These are phyloP conservation scores for Reinhardtius hippoglossoides DNA, from an alignment of 2,113 vertebrate species.

Conservation along the genomic window DNA sequence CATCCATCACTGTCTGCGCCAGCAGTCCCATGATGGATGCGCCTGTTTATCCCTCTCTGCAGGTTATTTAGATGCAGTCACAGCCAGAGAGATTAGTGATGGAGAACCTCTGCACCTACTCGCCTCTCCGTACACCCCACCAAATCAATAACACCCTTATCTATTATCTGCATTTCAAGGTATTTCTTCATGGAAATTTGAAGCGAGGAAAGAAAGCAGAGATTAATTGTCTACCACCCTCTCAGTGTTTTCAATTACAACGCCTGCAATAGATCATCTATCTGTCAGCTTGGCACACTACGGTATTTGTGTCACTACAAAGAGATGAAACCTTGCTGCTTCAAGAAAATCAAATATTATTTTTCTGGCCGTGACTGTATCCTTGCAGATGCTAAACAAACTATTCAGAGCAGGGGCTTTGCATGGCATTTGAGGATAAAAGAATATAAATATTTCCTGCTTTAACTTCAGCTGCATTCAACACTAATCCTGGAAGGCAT, in stretches of 20 bases:
- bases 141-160: slow-evolving; percentile 76
- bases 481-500: slow-evolving; percentile 51
- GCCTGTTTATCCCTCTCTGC: slow-evolving; percentile 80
- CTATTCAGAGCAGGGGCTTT: slow-evolving; percentile 40
- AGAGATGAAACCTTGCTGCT: slow-evolving; percentile 50
- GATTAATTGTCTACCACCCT: slow-evolving; percentile 70
- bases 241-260: slow-evolving; percentile 74
- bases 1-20: slow-evolving; percentile 77
- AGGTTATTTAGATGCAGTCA: slow-evolving; percentile 83
- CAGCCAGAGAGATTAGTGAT: slow-evolving; percentile 77
- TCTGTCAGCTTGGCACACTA: slow-evolving; percentile 57
- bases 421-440: slow-evolving; percentile 47
- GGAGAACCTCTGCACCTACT: slow-evolving; percentile 74
- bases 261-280: slow-evolving; percentile 70
- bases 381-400: slow-evolving; percentile 45
- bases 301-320: slow-evolving; percentile 60
- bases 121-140: slow-evolving; percentile 62
- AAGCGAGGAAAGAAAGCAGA: slow-evolving; percentile 42
- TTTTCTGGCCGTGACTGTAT: slow-evolving; percentile 33
- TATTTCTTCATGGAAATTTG: slow-evolving; percentile 68
- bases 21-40: slow-evolving; percentile 76
- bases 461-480: slow-evolving; percentile 55
- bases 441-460: slow-evolving; percentile 45
- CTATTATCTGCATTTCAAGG: slow-evolving; percentile 71
- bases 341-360: slow-evolving; percentile 44